A percentile compares a stretch with the other conserved stretches of the same genome.
phyloP scores from a whole-genome alignment of 2,797 vertebrate genomes.

The Capromys pilorides region DNA sequence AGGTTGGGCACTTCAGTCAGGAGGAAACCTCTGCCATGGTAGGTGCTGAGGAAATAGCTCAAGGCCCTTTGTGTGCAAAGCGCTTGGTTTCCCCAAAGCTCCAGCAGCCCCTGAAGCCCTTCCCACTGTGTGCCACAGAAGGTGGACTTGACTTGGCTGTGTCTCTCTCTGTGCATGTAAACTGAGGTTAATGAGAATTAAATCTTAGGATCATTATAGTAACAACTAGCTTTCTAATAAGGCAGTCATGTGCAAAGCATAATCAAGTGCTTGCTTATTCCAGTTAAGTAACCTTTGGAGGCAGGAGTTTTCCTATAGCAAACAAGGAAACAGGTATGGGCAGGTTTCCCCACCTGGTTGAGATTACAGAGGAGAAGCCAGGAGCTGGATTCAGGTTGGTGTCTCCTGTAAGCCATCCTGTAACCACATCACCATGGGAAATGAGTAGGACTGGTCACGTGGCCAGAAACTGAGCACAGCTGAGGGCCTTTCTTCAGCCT shows the following conservation, averaged over 20 bases:
- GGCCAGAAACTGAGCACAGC: background rate
- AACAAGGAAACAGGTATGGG: background rate
- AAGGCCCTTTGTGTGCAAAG: background rate
- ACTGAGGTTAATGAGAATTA: background rate
- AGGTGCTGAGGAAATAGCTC: background rate
- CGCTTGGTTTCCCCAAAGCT: no score
- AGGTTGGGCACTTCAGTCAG: background rate
- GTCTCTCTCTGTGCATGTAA: background rate
- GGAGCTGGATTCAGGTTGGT: background rate
- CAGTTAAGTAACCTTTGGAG: background rate
- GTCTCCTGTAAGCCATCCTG: background rate
- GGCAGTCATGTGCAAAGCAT: background rate
- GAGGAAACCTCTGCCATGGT: background rate
- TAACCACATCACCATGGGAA: background rate
- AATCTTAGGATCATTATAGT: constrained; percentile 25
- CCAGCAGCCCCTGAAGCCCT: background rate
- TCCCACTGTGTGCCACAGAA: background rate
- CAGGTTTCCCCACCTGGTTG: background rate
- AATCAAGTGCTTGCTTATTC: constrained; percentile 19
- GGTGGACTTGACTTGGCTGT: background rate
- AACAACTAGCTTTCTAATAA: constrained; percentile 16
- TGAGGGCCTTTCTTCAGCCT: background rate
- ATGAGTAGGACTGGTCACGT: background rate
- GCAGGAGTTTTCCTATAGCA: background rate
- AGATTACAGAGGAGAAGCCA: background rate